Percentiles rank a stretch among this genome's conserved stretches.
phyloP scores from a whole-genome alignment of 53 echinoderm and acorn worm genomes.

The Echinometra lucunter region DNA sequence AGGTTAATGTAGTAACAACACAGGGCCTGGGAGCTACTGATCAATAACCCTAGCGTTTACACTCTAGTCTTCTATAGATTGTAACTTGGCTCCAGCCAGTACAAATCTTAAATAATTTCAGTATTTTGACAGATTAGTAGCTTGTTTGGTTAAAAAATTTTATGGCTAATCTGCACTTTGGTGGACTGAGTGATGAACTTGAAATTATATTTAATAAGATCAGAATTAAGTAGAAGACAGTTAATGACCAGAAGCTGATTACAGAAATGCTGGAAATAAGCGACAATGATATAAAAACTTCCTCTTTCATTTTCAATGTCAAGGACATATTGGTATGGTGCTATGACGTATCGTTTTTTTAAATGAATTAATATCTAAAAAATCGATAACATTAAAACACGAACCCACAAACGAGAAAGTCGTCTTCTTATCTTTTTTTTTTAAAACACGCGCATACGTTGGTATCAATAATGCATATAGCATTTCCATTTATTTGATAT shows the following conservation, averaged over 20 bases:
- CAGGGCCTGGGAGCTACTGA: constrained; percentile 1
- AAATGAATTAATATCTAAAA: neutral
- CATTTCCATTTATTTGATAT: too few species aligned
- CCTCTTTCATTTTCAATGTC: neutral
- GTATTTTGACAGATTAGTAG: neutral
- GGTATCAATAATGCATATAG: too few species aligned
- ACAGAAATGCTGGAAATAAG: neutral
- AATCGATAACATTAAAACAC: neutral
- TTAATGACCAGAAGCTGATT: neutral
- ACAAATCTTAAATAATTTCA: neutral
- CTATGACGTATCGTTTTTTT: neutral
- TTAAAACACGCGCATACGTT: too few species aligned
- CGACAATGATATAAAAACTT: neutral
- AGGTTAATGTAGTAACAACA: constrained; percentile 47
- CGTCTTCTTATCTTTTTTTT: neutral
- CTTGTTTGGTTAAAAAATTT: neutral
- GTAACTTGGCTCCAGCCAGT: neutral
- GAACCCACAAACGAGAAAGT: neutral
- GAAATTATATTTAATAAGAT: neutral
- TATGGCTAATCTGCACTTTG: neutral
- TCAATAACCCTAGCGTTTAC: constrained; percentile 28
- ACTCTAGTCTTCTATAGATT: neutral
- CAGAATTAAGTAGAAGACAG: neutral
- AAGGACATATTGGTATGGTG: neutral
- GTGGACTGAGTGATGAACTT: neutral